Evolutionary conservation across 2,888 invertebrate species (phyloP), one percentile per base, ranked within the genome.

Genomic region (Oegoconia quadripuncta): DNA sequence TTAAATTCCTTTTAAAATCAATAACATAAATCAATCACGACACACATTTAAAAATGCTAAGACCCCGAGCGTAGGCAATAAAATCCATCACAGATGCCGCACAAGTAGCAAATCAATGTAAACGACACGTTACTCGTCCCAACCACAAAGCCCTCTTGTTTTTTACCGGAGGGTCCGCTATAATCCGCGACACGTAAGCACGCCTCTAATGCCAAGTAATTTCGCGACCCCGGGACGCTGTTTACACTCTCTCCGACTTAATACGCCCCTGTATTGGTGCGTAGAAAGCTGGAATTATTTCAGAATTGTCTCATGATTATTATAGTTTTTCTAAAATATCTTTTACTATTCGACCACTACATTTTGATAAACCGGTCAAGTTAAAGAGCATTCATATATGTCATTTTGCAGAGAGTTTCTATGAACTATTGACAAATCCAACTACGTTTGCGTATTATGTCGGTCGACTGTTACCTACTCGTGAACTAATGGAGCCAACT

Each of bases 141-240:
- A 50, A 67, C 66, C 68, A 52, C 65, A 55, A 40, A 44, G 55
- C 73, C 80, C 80, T 69, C 80, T 80, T 84, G 83, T 86, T 87
- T 87, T 86, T 84, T 86, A 80, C 74, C n/a, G 55, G 64, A 76
- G 84, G 82, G 82, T 70, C 64, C 60, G 53, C 36, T 52, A 64
- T 81, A 80, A 81, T 78, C 79, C 76, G 60, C 51, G 57, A 52
- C 52, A 52, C 57, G 48, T 70, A 71, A 74, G 75, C 62, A 67
- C 66, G 60, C 65, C 72, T 73, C 81, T 84, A 80, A 84, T 83
- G 72, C 77, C 64, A 57, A 81, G 82, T 79, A 86, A 86, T 87
- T 83, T 78, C 65, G 68, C 69, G 72, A 74, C 81, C 78, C 76
- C 64, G 68, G 57, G 41, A 52, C 64, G 43, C 55, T 72, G 70